phyloP scores from a whole-genome alignment of 2,888 invertebrate genomes.

The Clivina fossor region DNA sequence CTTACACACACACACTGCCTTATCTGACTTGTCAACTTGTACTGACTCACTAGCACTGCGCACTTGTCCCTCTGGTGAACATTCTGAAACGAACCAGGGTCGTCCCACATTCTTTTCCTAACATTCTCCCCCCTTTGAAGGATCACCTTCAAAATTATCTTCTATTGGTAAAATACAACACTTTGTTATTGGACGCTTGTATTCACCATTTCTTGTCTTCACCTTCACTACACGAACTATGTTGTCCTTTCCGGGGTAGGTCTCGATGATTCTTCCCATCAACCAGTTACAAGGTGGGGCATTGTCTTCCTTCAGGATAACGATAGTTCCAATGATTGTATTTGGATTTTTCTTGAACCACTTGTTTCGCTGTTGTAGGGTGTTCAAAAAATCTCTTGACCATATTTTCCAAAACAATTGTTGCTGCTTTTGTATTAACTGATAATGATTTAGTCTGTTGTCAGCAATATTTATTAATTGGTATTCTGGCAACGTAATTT shows the following conservation, averaged over 20 bases:
- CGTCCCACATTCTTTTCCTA: too few relatives aligned
- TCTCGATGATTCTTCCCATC: background rate
- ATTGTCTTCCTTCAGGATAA: background rate
- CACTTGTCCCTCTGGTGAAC: too few relatives aligned
- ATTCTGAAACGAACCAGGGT: too few relatives aligned
- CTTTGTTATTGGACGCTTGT: too few relatives aligned
- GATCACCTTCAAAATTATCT: too few relatives aligned
- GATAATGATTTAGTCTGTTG: background rate
- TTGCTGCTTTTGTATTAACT: background rate
- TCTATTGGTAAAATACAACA: too few relatives aligned
- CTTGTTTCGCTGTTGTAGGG: constrained; percentile 5
- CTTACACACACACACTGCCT: too few relatives aligned
- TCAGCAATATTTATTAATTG: background rate
- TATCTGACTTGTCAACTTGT: too few relatives aligned
- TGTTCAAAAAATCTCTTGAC: background rate
- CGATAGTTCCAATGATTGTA: background rate
- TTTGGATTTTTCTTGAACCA: background rate
- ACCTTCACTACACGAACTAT: constrained; percentile 2
- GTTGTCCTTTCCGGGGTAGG: background rate
- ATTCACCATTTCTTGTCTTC: background rate
- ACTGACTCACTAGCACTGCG: too few relatives aligned
- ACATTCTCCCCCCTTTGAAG: too few relatives aligned
- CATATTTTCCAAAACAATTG: constrained; percentile 5
- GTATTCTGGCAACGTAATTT: background rate
- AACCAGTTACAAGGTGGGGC: background rate